Evolutionary conservation across 2,797 vertebrate genomes (phyloP), one percentile per base, ranked within the genome.

Genomic region (Phalanger gymnotis): DNA sequence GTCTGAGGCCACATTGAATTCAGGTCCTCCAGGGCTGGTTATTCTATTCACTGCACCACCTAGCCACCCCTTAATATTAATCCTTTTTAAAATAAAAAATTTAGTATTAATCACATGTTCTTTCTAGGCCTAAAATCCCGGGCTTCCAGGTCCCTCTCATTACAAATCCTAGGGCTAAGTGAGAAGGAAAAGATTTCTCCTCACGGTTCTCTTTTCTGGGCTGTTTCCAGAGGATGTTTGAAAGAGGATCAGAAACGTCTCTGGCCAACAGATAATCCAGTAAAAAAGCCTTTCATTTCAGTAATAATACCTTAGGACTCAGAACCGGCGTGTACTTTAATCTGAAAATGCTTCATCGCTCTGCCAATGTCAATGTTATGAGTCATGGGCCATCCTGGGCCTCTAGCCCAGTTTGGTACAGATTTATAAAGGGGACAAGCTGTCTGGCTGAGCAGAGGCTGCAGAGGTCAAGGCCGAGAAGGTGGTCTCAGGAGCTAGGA

Each of bases 281-380:
- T 25, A 0, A 47, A 57, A 92, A 87, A 58, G 11, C n/a, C 14
- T 90, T 93, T 56, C 19, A 0, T 61, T 58, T 90, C 56, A 89
- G 19, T 27, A 58, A 22, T 16, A 0, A 5, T 28, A 19, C 90
- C 58, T 16, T 5, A 51, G 7, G 10, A 0, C 6, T 16, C 34
- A 16, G 61, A 61, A 14, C 12, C 54, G 57, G 51, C 27, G 40
- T 22, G 52, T 13, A 54, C 90, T 10, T 47, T n/a, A 22, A 11
- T 40, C 14, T 2, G 3, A 30, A 5, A 4, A 94, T 11, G 28
- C 53, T 54, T 66, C 12, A 56, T 51, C 4, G 30, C 66, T 87
- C 66, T 54, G 1, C 1, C 14, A 58, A 61, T 7, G 0, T 0
- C 0, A 52, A 0, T 7, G 0, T 14, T 53, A 30, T 4, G 27